Evolutionary conservation across 2,888 invertebrate species (phyloP).

Genomic region (Campoplex capitator): DNA sequence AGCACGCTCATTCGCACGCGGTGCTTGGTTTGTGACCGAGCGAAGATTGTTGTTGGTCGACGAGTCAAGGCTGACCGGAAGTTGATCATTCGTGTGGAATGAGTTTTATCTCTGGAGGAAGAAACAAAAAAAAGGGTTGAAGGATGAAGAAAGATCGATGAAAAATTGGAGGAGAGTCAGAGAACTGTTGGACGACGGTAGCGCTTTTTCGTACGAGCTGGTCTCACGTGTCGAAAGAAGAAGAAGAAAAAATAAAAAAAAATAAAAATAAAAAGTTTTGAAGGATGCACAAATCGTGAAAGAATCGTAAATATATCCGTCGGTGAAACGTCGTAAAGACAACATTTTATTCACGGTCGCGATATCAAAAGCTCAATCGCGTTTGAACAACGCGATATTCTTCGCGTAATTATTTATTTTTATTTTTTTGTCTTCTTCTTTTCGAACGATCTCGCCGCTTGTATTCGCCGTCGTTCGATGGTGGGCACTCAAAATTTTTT

Average conservation of each 20-base stretch:
- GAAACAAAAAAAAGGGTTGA: neutral
- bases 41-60: conserved; percentile 67
- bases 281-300: neutral
- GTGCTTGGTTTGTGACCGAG: conserved; percentile 79
- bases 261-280: conserved; percentile 18
- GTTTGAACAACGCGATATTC: conserved; percentile 34
- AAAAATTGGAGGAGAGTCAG: neutral
- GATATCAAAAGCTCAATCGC: conserved; percentile 38
- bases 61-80: conserved; percentile 71
- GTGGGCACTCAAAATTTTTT: neutral
- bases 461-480: conserved; percentile 29
- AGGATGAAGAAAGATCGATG: conserved; percentile 31
- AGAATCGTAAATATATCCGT: conserved; percentile 4
- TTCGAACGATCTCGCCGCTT: conserved; percentile 24
- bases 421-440: conserved; percentile 11
- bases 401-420: neutral
- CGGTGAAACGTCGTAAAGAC: conserved; percentile 15
- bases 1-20: conserved; percentile 74
- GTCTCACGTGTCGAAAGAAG: conserved; percentile 26
- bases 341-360: conserved; percentile 8
- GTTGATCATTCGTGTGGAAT: neutral
- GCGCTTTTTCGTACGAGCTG: conserved; percentile 39
- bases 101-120: neutral
- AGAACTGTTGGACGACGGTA: conserved; percentile 32
- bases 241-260: conserved; percentile 43